These are phyloP conservation scores for Calcarius lapponicus DNA, from an alignment of 2,797 vertebrate species.

Conservation along the genomic window DNA sequence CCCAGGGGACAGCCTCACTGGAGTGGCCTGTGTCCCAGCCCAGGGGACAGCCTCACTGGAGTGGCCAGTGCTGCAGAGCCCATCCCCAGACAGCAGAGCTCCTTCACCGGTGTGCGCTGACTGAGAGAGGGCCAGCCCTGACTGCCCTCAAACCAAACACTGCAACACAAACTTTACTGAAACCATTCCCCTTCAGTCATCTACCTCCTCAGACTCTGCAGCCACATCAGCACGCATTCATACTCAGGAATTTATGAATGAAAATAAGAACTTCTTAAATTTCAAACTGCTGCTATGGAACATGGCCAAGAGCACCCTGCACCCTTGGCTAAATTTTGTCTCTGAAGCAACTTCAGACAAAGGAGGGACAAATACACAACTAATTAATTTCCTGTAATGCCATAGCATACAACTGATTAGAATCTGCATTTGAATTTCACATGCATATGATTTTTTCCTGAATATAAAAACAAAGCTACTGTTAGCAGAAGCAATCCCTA, in stretches of 20 bases:
- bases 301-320: background rate
- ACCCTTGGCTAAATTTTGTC: background rate
- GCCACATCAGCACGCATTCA: background rate
- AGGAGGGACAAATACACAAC: background rate
- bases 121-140: background rate
- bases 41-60: background rate
- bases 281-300: background rate
- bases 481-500: background rate
- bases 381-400: background rate
- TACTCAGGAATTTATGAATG: background rate
- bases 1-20: too few relatives aligned
- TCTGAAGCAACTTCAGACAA: background rate
- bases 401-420: background rate
- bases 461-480: background rate
- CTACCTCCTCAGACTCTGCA: background rate
- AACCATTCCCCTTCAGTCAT: background rate
- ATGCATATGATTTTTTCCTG: background rate
- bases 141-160: background rate
- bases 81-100: fast-evolving
- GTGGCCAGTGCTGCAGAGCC: fast-evolving
- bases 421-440: background rate
- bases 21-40: too few relatives aligned
- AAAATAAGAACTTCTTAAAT: background rate
- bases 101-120: fast-evolving
- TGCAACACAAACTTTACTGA: background rate